These are phyloP conservation scores for Yponomeuta evonymella DNA, from an alignment of 2,888 invertebrate species.

Conservation along the genomic window DNA sequence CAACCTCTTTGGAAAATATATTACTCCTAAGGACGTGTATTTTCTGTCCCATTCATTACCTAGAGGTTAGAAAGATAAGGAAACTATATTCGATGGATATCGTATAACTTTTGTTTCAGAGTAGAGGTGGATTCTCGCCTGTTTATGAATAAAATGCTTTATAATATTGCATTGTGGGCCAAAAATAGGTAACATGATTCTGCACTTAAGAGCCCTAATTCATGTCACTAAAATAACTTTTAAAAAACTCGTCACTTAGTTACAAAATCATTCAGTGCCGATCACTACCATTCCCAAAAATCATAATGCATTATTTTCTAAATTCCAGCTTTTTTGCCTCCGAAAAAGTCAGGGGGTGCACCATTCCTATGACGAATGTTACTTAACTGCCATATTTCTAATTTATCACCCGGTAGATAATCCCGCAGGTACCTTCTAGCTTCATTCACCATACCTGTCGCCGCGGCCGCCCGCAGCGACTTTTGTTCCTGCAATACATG, in stretches of 20 bases:
- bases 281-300: not conserved
- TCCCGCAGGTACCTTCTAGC: slow-evolving; percentile 29
- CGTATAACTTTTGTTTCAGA: not conserved
- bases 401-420: slow-evolving; percentile 70
- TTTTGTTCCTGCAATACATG: slow-evolving; percentile 34
- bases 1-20: not conserved
- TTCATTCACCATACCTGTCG: slow-evolving; percentile 48
- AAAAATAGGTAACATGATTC: not conserved
- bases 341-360: not conserved
- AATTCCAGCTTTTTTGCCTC: not conserved
- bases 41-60: not conserved
- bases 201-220: too few species aligned
- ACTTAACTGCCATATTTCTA: slow-evolving; percentile 68
- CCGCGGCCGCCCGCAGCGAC: slow-evolving; percentile 54
- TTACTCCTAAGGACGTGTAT: not conserved
- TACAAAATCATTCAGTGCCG: not conserved
- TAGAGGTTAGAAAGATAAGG: not conserved
- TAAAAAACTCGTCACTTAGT: not conserved
- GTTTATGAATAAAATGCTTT: not conserved
- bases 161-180: not conserved
- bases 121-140: not conserved
- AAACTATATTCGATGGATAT: not conserved
- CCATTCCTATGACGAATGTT: slow-evolving; percentile 60
- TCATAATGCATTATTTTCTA: not conserved
- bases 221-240: too few species aligned